Evolutionary conservation across 2,113 vertebrate genomes (phyloP), one percentile per base, ranked within the genome.

Genomic region (Prionailurus bengalensis): DNA sequence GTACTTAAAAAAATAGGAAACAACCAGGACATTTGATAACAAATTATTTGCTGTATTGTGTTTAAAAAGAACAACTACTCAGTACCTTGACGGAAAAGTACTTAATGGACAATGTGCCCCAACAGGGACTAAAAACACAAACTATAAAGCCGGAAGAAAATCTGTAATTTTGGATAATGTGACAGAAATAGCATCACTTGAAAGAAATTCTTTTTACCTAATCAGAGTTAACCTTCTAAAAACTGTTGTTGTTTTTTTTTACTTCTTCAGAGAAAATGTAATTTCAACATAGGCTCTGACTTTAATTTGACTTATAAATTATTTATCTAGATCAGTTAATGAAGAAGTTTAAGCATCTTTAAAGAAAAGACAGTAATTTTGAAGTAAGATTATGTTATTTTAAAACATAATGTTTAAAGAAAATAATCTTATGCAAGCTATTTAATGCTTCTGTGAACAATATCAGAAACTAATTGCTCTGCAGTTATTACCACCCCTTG

Each of bases 31-130:
- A 95, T 88, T 95, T 93, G 58, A 78, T 90, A 76, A 86, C 58
- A 86, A 91, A 88, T 94, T 83, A 94, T 88, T 97, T 95, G 39
- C 27, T 89, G 17, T 53, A 66, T 84, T 95, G 80, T 79, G 14
- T 61, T 95, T 97, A 82, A 86, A 89, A 70, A 55, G 15, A 94
- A 87, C 29, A 86, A 63, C 8, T 15, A 58, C 6, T 55, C 21
- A 91, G 19, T 66, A 84, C 29, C 23, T 93, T 88, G 27, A 82
- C 91, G 36, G 17, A 66, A 78, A 92, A 81, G 39, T 51, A 2
- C 42, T 93, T 74, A 83, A 83, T 83, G 89, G 53, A 58, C 71
- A 91, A 91, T 70, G 66, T 51, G 17, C 25, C 61, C 81, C 39
- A 42, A 86, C 12, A 91, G 14, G 39, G 11, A 96, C 31, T 58